These are phyloP conservation scores for Catostylus mosaicus DNA, from an alignment of 30 jellyfish, hydroid and myxozoan species.

Conservation along the genomic window DNA sequence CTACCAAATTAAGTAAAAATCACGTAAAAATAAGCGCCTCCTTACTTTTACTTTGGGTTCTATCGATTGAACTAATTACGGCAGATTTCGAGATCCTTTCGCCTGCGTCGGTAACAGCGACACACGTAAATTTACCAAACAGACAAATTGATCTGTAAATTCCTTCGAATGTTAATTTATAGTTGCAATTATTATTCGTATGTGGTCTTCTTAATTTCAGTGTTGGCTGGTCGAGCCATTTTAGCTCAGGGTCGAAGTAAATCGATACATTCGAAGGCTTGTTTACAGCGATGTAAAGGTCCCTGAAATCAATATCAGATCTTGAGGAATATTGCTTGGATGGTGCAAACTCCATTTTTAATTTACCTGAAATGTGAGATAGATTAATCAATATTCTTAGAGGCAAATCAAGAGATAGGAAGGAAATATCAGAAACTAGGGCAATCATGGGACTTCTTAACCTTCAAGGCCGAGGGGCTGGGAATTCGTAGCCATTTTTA, in stretches of 20 bases:
- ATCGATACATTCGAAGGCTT: conserved; percentile 19
- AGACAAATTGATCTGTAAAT: neutral
- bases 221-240: neutral
- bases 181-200: neutral
- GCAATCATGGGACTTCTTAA: too few species aligned
- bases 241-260: neutral
- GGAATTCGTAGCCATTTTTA: too few species aligned
- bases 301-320: too few species aligned
- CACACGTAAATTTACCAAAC: neutral
- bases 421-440: too few species aligned
- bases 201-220: neutral
- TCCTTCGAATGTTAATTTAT: neutral
- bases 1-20: too few species aligned
- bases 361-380: neutral
- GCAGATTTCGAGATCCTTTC: neutral
- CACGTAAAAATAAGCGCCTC: too few species aligned
- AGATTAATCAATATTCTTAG: neutral
- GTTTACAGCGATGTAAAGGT: conserved; percentile 5
- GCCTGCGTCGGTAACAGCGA: neutral
- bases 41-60: too few species aligned
- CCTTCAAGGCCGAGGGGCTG: too few species aligned
- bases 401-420: too few species aligned
- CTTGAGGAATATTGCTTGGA: too few species aligned
- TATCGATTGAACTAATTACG: too few species aligned
- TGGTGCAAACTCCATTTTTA: neutral